Percentiles rank a stretch among this genome's conserved stretches.
These are phyloP conservation scores for Allacma fusca DNA, from an alignment of 2,888 invertebrate genomes.

Conservation along the genomic window DNA sequence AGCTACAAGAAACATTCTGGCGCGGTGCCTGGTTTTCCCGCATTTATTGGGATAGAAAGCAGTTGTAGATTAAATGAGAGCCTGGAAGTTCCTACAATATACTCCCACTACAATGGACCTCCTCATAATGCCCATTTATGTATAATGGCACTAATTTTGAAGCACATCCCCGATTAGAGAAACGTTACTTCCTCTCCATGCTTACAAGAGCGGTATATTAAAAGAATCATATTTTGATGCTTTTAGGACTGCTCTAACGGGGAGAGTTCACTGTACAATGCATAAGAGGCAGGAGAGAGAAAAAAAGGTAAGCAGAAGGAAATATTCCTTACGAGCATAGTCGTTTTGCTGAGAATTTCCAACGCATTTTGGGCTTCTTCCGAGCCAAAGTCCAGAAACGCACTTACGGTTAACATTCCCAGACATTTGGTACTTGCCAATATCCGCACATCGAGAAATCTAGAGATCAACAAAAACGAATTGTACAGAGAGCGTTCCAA, in stretches of 20 bases:
- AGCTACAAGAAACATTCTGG: conserved; percentile 36
- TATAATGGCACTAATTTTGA: no score
- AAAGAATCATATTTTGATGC: no score
- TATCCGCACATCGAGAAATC: conserved; percentile 77
- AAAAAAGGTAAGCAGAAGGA: background rate
- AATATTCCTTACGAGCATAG: conserved; percentile 75
- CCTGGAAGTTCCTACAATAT: no score
- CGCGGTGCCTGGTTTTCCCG: conserved; percentile 23
- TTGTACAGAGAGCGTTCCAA: background rate
- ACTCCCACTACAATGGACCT: no score
- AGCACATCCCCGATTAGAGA: no score
- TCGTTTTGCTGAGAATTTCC: conserved; percentile 87
- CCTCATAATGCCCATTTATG: no score
- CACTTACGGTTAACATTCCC: conserved; percentile 78
- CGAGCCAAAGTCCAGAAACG: conserved; percentile 82
- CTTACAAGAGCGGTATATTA: no score
- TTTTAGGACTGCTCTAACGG: no score
- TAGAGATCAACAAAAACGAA: conserved; percentile 62
- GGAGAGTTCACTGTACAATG: background rate
- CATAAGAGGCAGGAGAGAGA: background rate
- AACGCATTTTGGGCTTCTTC: conserved; percentile 78
- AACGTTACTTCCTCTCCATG: no score
- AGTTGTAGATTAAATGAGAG: background rate
- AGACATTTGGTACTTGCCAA: conserved; percentile 85
- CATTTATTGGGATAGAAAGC: background rate